Base-by-base conservation (phyloP, 2,797 vertebrate genomes). In the Acipenser ruthenus region DNA sequence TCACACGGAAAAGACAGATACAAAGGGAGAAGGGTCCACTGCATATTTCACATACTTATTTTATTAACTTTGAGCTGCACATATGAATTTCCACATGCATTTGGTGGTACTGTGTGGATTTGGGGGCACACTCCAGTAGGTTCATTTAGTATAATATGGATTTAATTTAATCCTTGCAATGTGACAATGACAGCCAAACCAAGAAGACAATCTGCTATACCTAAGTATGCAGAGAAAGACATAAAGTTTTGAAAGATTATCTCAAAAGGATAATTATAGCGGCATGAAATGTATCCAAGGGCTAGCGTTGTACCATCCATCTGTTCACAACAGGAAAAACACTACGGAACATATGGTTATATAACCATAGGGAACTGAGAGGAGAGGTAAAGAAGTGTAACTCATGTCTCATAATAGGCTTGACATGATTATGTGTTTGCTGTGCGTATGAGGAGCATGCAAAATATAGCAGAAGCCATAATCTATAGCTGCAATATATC, bases 261-360 rank as follows among this genome's bases (percentile, higher is more conserved):
- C 49, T 70, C 60, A 50, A 62, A 66, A 63, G 60, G 11, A 62
- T 50, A 58, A 68, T 4, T 52, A 53, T 47, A 74, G 71, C 65
- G 76, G 51, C 37, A 75, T 75, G 70, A 73, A 78, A 78, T 74
- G 65, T 63, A 53, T 63, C 67, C 70, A 75, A 67, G 63, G 79
- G 72, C 70, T 79, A 73, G 78, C 77, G 73, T 74, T 78, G 76
- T 74, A 79, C 74, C 77, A 73, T 80, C 81, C 82, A 80, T 83
- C 82, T 86, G 82, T 81, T 77, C 74, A 75, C 80, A 83, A 83
- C 84, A 81, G 82, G 77, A 83, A 79, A 37, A 70, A 77, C 80
- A 79, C 74, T 77, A 76, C 79, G 37, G 75, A 83, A 80, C 81
- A 87, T 85, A 85, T 84, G 82, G 81, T 64, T 71, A 62, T 69